Evolutionary conservation across 2,888 invertebrate genomes (phyloP), one percentile per base, ranked within the genome.

Genomic region (Ptychoptera albimana): DNA sequence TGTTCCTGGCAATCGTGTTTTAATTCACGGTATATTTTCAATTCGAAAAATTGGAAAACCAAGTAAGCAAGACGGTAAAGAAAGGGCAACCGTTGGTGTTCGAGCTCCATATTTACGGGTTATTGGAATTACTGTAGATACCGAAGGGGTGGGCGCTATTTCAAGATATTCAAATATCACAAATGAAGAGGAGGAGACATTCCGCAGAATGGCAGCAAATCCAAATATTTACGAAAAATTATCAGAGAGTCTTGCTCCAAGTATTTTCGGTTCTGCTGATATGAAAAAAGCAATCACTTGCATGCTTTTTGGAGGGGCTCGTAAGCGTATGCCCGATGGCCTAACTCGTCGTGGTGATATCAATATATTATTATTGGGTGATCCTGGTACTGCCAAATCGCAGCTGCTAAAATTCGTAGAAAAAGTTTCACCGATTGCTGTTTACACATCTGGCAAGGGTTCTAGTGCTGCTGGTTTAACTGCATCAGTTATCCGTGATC

Each of bases 331-430:
- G 53, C 98, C 98, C 0, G 98, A 98, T 66, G 97, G 97, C 1
- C 68, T 98, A 46, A 87, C 86, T 1, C 75, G 98, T 10, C 77
- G 98, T 60, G 98, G 98, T 3, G 98, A 98, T 61, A 93, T 98
- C 51, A 98, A 98, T 60, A 73, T 98, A 15, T 67, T 98, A 11
- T 70, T 98, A 48, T 70, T 98, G 29, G 98, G 98, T 37, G 98
- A 98, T 70, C 98, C 98, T 1, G 98, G 98, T 56, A 98, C 98
- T 1, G 98, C 98, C n/a, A 98, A 98, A 64, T 94, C 94, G 1
- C 98, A 98, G 61, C 68, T 98, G 46, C 68, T 98, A 9, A 98
- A 98, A 67, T 98, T 98, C 60, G 96, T 94, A 1, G 96, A 98
- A 64, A 82, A 81, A 55, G 92, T 91, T 14, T 75, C 94, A 0